A percentile compares a stretch with the other conserved stretches of the same genome.
Conservation (phyloP, 2,888 invertebrate genomes). For the Cenopis cana region DNA sequence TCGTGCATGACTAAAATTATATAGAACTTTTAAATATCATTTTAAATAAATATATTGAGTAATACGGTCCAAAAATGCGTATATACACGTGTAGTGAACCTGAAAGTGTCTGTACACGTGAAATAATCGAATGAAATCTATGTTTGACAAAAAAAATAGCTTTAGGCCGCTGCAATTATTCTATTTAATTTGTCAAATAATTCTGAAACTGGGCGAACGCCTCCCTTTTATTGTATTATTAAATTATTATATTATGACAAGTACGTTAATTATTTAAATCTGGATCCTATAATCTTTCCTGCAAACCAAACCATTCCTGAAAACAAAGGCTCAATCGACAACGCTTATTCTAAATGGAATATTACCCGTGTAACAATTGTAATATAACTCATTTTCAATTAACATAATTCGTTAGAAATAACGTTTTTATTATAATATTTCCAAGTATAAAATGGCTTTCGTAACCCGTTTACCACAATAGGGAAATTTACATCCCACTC, state of each 20-base stretch:
- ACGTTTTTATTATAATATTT: conserved; percentile 13
- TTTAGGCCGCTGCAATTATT: too few species aligned
- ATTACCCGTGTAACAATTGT: background rate
- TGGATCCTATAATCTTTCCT: conserved; percentile 14
- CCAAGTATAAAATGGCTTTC: conserved; percentile 34
- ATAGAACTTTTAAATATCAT: too few species aligned
- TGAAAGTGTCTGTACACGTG: too few species aligned
- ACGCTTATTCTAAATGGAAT: background rate
- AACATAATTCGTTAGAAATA: background rate
- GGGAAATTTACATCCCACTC: conserved; percentile 39
- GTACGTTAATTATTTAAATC: conserved; percentile 20
- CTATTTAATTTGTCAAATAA: too few species aligned
- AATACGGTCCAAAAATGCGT: too few species aligned
- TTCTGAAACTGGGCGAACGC: too few species aligned
- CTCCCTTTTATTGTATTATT: conserved; percentile 1
- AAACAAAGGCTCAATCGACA: background rate
- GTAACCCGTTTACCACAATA: conserved; percentile 43
- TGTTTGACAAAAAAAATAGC: too few species aligned
- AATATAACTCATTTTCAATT: background rate
- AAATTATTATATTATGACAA: conserved; percentile 5
- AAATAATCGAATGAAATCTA: too few species aligned
- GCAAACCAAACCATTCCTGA: background rate
- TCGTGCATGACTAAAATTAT: too few species aligned
- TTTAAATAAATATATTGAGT: too few species aligned
- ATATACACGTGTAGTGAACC: too few species aligned